These are phyloP conservation scores for Okapia johnstoni DNA, from an alignment of 2,113 vertebrate genomes.

Conservation along the genomic window DNA sequence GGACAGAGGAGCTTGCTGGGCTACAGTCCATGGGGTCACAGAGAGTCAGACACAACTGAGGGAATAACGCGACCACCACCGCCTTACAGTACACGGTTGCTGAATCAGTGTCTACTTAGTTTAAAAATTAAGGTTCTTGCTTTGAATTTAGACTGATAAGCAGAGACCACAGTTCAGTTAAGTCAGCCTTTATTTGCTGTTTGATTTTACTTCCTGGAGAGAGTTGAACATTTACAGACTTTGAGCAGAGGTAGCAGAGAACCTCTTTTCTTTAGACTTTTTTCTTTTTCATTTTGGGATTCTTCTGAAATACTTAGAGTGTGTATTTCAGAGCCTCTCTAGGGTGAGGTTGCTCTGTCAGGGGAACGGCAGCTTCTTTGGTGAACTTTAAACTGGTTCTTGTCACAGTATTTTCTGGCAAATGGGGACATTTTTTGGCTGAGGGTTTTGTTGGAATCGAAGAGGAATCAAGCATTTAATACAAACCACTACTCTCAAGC, in stretches of 20 bases:
- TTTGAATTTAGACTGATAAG: slow-evolving; percentile 13
- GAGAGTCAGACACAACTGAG: neutral
- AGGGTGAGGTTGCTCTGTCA: slow-evolving; percentile 46
- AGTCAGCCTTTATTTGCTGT: neutral
- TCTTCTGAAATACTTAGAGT: slow-evolving; percentile 37
- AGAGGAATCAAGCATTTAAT: slow-evolving; percentile 58
- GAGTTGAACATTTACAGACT: neutral
- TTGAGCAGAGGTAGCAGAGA: neutral
- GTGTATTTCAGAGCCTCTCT: neutral
- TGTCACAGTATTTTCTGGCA: slow-evolving; percentile 67
- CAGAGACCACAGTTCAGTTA: neutral
- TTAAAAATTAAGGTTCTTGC: neutral
- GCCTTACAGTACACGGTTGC: neutral
- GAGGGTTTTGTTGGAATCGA: slow-evolving; percentile 57
- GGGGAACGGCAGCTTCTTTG: slow-evolving; percentile 49
- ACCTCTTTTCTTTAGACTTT: slow-evolving; percentile 30
- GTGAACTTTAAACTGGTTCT: slow-evolving; percentile 61
- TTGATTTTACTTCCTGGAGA: slow-evolving; percentile 1
- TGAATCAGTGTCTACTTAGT: neutral
- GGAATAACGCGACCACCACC: fast-evolving
- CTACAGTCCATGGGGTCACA: neutral
- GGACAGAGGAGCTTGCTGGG: neutral
- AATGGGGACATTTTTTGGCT: slow-evolving; percentile 69
- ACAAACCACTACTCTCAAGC: slow-evolving; percentile 67
- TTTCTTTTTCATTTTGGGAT: slow-evolving; percentile 45